Base-by-base conservation (phyloP, 2,113 vertebrate species). In the Thermophis baileyi region DNA sequence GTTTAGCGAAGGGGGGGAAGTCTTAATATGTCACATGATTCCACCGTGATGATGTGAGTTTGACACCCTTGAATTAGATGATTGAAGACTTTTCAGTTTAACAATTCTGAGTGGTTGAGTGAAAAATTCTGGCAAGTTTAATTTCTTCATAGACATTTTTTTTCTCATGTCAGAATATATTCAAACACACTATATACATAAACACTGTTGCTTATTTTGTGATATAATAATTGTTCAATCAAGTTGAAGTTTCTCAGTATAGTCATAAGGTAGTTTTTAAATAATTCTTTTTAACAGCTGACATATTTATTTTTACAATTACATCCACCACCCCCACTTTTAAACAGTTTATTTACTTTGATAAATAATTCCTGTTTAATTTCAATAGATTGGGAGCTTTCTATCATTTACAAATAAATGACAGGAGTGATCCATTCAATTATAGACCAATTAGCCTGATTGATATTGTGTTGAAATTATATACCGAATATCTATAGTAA, bases 271-370 rank as follows among this genome's bases (percentile, higher is more conserved):
- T 18, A 89, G 91, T 89, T 1, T 91, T 54, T 6, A 47, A 7
- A 88, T 91, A 60, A 74, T 60, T 63, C 0, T 90, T 54, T 90
- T 91, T 81, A 30, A 89, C 93, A 91, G 35, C 12, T 3, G 9
- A 51, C 92, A 89, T 94, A 10, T 85, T 86, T 81, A 11, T 24
- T 94, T 94, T 94, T 91, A 50, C n/a, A 69, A 3, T 85, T 7
- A 27, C 24, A 27, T 9, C 6, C 57, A 3, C 60, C 27, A 27
- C 25, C 57, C 3, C 27, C 27, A 60, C 25, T 63, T 63, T 12
- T 12, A 60, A 60, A 25, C 11, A 30, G 60, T 63, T 63, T 63
- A 30, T 63, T 63, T 63, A 63, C 60, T 63, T 9, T 30, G 60
- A 30, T 63, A 30, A 63, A 30, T 63, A 63, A 63, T 63, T 30